Evolutionary conservation across 2,888 invertebrate species (phyloP), one percentile per base, ranked within the genome.

Genomic region (Cataglyphis altisquamis): DNA sequence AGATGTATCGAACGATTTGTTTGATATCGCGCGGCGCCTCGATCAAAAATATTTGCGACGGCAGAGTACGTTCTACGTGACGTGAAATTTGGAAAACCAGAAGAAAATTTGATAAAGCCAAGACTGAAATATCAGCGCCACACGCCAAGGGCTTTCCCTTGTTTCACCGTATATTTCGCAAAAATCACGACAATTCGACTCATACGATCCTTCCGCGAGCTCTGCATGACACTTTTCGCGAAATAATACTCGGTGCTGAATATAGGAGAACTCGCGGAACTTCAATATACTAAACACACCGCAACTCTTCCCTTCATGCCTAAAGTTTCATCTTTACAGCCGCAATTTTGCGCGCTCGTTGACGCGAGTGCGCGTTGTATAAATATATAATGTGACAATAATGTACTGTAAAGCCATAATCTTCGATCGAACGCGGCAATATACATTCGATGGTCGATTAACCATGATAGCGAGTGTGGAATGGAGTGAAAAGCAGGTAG

Each of bases 201-300:
- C n/a, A 15, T 12, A 15, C n/a, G 18, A n/a, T 68, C 15, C 32
- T 3, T n/a, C 1, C 57, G 57, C 21, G 12, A 29, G 15, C 57
- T 70, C 21, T 45, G 57, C 21, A 45, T 12, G 9, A 80, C 60
- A 72, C 36, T 72, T 80, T 45, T 41, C 45, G 45, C 32, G 32
- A 15, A 80, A 72, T 72, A 80, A 80, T 60, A 80, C 73, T 21
- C 21, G 73, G 32, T 45, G 45, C 45, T 21, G 60, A 72, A 32
- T 72, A 72, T 45, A 36, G 21, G 45, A 72, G 36, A 72, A 72
- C 60, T 72, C 60, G 36, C 45, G 39, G 0, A 80, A 80, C 60
- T 80, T 60, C 78, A 45, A 80, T 72, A 78, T 60, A 78, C 70
- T 70, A 80, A 80, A 72, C 78, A 45, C 57, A 60, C 25, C 60